Percentiles rank a stretch among this genome's conserved stretches.
Conservation (phyloP, 2,113 vertebrate species). For the Myxocyprinus asiaticus region DNA sequence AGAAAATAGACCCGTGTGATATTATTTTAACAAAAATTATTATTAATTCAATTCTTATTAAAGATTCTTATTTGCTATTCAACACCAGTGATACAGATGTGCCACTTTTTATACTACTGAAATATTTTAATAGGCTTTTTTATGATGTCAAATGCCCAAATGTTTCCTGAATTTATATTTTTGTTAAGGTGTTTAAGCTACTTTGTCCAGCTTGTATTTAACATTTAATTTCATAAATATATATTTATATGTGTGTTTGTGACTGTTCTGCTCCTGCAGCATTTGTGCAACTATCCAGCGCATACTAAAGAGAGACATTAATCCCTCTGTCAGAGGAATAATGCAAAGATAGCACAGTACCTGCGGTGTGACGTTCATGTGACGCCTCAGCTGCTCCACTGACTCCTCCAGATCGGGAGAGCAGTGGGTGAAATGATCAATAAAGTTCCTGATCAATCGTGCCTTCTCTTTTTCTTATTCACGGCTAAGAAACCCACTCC, state of each 20-base stretch:
- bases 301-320: slow-evolving; percentile 13
- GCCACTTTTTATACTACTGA: too few species aligned
- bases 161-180: too few species aligned
- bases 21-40: too few species aligned
- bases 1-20: too few species aligned
- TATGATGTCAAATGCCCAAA: too few species aligned
- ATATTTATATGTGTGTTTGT: background rate
- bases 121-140: too few species aligned
- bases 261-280: background rate
- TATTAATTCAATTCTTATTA: too few species aligned
- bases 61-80: too few species aligned
- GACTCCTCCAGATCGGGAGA: slow-evolving; percentile 36
- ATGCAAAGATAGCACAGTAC: slow-evolving; percentile 22
- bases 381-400: slow-evolving; percentile 48
- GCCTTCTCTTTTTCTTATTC: slow-evolving; percentile 59
- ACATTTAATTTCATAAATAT: too few species aligned
- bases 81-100: too few species aligned
- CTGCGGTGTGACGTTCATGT: slow-evolving; percentile 31
- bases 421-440: slow-evolving; percentile 50
- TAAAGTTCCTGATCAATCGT: slow-evolving; percentile 55
- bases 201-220: too few species aligned
- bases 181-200: too few species aligned
- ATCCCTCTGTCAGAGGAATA: slow-evolving; percentile 20
- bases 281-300: background rate
- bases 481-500: slow-evolving; percentile 50